Evolutionary conservation across 2,113 vertebrate species (phyloP).

Genomic region (Caranx ignobilis): DNA sequence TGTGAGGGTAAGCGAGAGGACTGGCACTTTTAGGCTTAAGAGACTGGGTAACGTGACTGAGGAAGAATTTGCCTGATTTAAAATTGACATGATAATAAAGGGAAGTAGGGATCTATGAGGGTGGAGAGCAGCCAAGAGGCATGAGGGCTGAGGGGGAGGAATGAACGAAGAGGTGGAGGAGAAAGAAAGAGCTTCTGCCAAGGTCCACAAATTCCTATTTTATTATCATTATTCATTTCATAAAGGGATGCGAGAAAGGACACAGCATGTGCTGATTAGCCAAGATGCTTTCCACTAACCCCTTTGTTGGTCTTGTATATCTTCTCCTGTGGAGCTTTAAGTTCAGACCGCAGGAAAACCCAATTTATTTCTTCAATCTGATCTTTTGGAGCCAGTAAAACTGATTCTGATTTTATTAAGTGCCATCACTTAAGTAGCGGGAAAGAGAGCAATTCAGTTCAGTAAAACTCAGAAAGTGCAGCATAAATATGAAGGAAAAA

Average conservation of each 20-base stretch:
- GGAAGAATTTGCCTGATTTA: conserved; percentile 26
- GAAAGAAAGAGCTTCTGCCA: conserved; percentile 14
- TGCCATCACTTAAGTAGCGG: conserved; percentile 3
- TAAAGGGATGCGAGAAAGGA: conserved; percentile 11
- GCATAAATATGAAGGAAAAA: conserved; percentile 11
- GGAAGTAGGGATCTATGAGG: conserved; percentile 2
- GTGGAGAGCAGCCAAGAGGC: conserved; percentile 26
- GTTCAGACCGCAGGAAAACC: conserved; percentile 1
- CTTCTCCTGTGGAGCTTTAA: background rate
- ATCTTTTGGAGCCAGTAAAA: conserved; percentile 2
- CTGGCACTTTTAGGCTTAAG: conserved; percentile 20
- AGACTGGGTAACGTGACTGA: conserved; percentile 32
- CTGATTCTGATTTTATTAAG: background rate
- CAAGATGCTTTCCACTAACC: conserved; percentile 1
- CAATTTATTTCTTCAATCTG: conserved; percentile 1
- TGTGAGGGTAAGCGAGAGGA: conserved; percentile 16
- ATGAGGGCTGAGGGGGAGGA: conserved; percentile 2
- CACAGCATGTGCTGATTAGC: conserved; percentile 2
- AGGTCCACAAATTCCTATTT: conserved; percentile 32
- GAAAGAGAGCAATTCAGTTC: conserved; percentile 9
- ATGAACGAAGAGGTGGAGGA: conserved; percentile 1
- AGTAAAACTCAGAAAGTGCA: conserved; percentile 20
- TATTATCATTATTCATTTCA: conserved; percentile 21
- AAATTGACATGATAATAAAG: conserved; percentile 46
- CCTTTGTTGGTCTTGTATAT: background rate